Base-by-base conservation (phyloP, 53 echinoderm and acorn worm genomes). In the Actinopyga echinites region DNA sequence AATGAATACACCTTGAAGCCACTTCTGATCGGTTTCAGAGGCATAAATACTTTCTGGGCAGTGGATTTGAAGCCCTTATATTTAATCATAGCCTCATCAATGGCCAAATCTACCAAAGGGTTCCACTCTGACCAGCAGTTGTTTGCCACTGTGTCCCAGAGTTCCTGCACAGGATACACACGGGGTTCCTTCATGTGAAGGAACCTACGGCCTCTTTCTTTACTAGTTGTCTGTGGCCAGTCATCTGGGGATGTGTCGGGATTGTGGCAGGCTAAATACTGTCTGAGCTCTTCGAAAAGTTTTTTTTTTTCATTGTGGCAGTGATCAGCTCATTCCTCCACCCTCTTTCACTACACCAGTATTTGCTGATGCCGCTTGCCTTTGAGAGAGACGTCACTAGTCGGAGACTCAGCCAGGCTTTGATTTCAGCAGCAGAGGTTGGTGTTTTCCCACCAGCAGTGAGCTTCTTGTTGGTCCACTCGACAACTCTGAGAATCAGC, bases 31-130 rank as follows among this genome's bases (percentile, higher is more conserved):
- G n/a, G n/a, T n/a, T n/a, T n/a, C n/a, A n/a, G n/a, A n/a, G n/a
- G n/a, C n/a, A n/a, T n/a, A n/a, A n/a, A n/a, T n/a, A n/a, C n/a
- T n/a, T n/a, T n/a, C n/a, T n/a, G n/a, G n/a, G n/a, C n/a, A n/a
- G n/a, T n/a, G 0, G 87, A 42, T 56, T 87, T 87, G 33, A 56
- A 66, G 7, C 86, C 67, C 52, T 62, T 61, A 63, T 87, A 87
- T n/a, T 42, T 24, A 32, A 87, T 60, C 87, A 87, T 87, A 0
- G 87, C 87, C 62, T 87, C 87, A 28, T 87, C 87, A 5, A 87
- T 61, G 25, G 82, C 69, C 1, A 87, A 40, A 29, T 87, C 87
- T 32, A 63, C 28, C 3, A 10, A 2, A 3, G 60, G 10, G 24
- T 73, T 81, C 49, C 73, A 87, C 0, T 26, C 26, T 2, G 32